Evolutionary conservation across 2,797 vertebrate species (phyloP), one percentile per base, ranked within the genome.

Genomic region (Acropternis orthonyx): DNA sequence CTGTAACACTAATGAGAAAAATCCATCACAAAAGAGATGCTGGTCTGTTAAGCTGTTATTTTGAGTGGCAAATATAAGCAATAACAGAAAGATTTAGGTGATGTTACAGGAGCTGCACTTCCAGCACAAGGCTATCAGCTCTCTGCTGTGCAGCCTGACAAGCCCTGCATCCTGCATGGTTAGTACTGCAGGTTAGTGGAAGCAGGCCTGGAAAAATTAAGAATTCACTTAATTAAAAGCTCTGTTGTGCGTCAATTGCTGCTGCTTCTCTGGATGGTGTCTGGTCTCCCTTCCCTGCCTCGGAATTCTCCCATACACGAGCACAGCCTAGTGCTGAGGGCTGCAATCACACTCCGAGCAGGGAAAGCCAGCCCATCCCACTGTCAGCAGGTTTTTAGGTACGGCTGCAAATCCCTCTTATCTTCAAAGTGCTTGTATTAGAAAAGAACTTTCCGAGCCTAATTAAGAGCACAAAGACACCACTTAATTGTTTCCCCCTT

Each of bases 301-400:
- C 11, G 62, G 54, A 16, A 56, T 91, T 88, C 44, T n/a, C 19
- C 1, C 32, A 39, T 39, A 6, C 95, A 48, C 13, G 16, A 89
- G 95, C 95, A 92, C 96, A 72, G 27, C 95, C 96, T 92, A 88
- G 92, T 14, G 96, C 89, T 4, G 36, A 21, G 46, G 9, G 51
- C 84, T 68, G 95, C 74, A 87, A 84, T 14, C 43, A 44, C 91
- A 72, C 0, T 11, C 63, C 6, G 54, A 36, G 73, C 20, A 0
- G 43, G 28, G 14, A 48, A 20, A 6, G n/a, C 0, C 59, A 23
- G 61, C 46, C 39, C 79, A 30, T 2, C 41, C 7, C 49, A 12
- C 56, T 2, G 7, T 51, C 24, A 27, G 1, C 22, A 14, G 6
- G 7, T 4, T 58, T 68, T 41, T 4, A 27, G 20, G 19, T 4